Evolutionary conservation across 2,113 vertebrate genomes (phyloP).

Genomic region (Lanius ludovicianus): DNA sequence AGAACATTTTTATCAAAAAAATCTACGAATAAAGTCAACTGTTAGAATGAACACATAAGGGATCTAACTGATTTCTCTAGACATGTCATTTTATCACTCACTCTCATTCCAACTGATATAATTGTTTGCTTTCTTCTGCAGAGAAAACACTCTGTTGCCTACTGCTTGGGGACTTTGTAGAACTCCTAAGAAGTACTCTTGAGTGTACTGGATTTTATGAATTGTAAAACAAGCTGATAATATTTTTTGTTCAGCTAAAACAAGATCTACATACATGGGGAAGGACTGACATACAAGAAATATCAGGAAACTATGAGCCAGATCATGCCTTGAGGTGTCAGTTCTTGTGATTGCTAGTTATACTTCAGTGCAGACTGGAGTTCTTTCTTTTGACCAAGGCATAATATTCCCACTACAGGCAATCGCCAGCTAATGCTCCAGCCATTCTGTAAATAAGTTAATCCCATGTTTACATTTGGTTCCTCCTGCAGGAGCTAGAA

Average conservation of each 20-base stretch:
- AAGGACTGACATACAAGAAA: neutral
- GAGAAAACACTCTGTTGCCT: neutral
- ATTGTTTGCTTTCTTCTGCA: neutral
- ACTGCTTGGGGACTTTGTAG: neutral
- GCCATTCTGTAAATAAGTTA: neutral
- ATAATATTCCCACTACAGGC: neutral
- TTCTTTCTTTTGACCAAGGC: conserved; percentile 11
- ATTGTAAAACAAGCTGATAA: neutral
- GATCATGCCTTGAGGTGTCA: conserved; percentile 1
- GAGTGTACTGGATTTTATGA: neutral
- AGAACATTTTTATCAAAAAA: neutral
- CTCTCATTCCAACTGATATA: neutral
- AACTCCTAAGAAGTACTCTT: neutral
- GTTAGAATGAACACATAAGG: neutral
- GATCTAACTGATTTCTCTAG: neutral
- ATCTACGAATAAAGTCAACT: neutral
- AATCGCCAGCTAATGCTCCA: neutral
- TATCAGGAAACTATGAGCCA: neutral
- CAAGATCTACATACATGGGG: neutral
- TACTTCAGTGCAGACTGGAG: neutral
- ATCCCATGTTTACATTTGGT: neutral
- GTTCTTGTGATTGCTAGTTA: conserved; percentile 20
- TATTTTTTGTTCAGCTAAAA: neutral
- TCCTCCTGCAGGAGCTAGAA: neutral
- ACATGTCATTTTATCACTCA: neutral